Evolutionary conservation across 2,797 vertebrate species (phyloP).

Genomic region (Ibycter americanus): DNA sequence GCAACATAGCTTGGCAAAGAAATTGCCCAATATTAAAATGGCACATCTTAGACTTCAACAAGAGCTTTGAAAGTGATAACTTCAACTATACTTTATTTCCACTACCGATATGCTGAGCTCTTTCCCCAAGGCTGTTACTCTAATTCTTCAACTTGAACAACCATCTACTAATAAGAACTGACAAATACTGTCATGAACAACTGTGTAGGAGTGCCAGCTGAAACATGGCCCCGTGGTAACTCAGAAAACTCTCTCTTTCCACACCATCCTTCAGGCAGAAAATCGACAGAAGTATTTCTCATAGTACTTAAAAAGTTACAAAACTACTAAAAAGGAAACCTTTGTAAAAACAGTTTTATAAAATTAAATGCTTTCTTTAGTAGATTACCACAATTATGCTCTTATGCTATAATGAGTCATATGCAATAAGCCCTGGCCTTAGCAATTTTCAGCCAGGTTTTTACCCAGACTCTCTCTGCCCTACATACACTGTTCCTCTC

Average conservation of each 20-base stretch:
- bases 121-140: background rate
- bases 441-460: background rate
- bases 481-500: fast-evolving
- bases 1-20: background rate
- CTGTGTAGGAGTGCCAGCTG: background rate
- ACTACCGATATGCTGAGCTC: background rate
- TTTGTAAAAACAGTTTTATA: background rate
- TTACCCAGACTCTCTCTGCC: background rate
- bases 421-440: background rate
- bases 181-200: background rate
- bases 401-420: background rate
- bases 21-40: background rate
- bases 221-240: background rate
- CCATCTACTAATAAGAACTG: background rate
- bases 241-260: background rate
- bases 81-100: background rate
- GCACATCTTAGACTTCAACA: background rate
- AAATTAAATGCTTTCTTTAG: background rate
- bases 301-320: background rate
- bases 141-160: background rate
- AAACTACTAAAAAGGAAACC: background rate
- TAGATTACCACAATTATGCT: background rate
- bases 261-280: background rate
- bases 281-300: background rate
- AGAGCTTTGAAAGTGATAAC: background rate